Evolutionary conservation across 2,113 vertebrate species (phyloP).

Genomic region (Salvelinus fontinalis): DNA sequence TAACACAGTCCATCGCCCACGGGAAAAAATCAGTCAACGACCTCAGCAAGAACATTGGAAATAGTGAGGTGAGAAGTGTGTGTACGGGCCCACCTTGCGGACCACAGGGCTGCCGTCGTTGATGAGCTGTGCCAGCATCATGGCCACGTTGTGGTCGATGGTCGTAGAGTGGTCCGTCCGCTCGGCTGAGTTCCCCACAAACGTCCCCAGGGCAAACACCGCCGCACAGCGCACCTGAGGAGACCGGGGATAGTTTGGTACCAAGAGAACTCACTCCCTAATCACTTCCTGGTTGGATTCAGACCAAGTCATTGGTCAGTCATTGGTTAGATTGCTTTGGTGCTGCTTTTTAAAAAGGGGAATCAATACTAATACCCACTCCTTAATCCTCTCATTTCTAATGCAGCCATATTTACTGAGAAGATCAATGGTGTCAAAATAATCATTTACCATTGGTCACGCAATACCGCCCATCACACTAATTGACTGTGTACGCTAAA

Average conservation of each 20-base stretch:
- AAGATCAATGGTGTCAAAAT: no score
- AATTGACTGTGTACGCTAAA: no score
- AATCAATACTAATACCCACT: not conserved
- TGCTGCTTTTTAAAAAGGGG: not conserved
- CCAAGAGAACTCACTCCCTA: not conserved
- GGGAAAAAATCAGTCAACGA: no score
- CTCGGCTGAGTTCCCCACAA: conserved; percentile 94
- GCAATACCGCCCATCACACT: no score
- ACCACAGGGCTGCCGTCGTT: conserved; percentile 95
- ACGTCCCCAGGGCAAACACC: conserved; percentile 92
- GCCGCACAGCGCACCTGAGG: conserved; percentile 91
- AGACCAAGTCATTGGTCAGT: not conserved
- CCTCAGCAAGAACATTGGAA: no score
- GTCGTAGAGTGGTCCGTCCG: conserved; percentile 97
- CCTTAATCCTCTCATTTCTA: not conserved
- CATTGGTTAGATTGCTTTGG: no score
- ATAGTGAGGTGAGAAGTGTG: not conserved
- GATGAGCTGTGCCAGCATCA: conserved; percentile 98
- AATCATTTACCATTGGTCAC: no score
- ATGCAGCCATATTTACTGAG: no score
- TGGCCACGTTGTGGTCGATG: conserved; percentile 98
- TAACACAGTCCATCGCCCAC: not conserved
- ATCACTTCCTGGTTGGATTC: not conserved
- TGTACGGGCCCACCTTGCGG: conserved; percentile 80
- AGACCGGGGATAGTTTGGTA: not conserved